Evolutionary conservation across 2,113 vertebrate genomes (phyloP).

Genomic region (Formicarius rufipectus): DNA sequence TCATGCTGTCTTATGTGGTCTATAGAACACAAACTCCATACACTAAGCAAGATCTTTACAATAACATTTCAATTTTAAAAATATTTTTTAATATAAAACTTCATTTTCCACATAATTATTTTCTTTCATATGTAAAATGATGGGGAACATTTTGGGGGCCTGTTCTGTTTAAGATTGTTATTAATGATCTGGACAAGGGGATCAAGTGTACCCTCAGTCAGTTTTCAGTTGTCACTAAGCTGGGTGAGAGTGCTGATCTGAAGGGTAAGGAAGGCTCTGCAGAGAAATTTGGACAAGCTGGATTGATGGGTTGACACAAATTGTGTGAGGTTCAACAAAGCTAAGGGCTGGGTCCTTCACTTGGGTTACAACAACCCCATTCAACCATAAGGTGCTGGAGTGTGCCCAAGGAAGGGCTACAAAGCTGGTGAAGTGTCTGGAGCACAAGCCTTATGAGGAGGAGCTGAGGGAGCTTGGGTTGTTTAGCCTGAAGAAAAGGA

Average conservation of each 20-base stretch:
- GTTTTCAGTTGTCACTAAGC: not conserved
- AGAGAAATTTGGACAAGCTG: not conserved
- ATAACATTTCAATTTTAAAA: not conserved
- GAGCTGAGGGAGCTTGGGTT: not conserved
- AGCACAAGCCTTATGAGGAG: not conserved
- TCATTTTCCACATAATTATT: not conserved
- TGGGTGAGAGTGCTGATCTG: too few relatives aligned
- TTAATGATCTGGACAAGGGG: not conserved
- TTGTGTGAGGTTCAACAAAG: not conserved
- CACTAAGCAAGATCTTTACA: not conserved
- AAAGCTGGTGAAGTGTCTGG: not conserved
- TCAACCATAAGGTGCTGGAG: not conserved
- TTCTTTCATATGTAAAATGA: not conserved
- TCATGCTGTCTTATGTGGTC: not conserved
- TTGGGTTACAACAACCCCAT: not conserved
- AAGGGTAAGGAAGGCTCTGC: not conserved
- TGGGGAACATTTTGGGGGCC: not conserved
- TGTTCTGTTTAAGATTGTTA: not conserved
- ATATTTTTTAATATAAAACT: not conserved
- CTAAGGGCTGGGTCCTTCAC: not conserved
- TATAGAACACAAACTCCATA: not conserved
- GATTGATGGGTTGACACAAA: not conserved
- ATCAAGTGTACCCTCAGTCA: not conserved
- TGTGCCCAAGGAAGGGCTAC: not conserved
- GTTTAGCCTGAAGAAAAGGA: not conserved